Base-by-base conservation (phyloP, 2,797 vertebrate species). In the Poecilia wingei region DNA sequence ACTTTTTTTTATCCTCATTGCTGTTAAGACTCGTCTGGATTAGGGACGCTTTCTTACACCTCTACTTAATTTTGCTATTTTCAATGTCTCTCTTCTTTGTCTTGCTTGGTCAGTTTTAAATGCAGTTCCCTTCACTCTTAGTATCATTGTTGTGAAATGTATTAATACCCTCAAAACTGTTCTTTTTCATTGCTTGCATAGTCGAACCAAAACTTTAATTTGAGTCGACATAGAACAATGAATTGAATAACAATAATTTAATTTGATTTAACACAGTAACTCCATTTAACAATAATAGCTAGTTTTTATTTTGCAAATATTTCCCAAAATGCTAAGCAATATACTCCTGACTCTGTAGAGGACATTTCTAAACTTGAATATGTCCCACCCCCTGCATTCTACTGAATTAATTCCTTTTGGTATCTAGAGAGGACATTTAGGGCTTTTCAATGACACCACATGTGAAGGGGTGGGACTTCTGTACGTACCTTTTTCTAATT, bases 21-120 rank as follows among this genome's bases (percentile, higher is more conserved):
- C 84, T 70, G 3, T 64, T 64, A 4, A 53, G 43, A 72, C 20
- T 57, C 33, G 18, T 79, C 5, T 74, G 49, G 57, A 75, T 74
- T 75, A 39, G 22, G 18, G 76, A 45, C 20, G 41, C 16, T 20
- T 33, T n/a, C 20, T 71, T 45, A 22, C n/a, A 25, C 8, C 14
- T 16, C 22, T 8, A 13, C n/a, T 61, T 84, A 5, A 1, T 72
- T 45, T 74, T 36, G 5, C 33, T 45, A 18, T 0, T 33, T 33
- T 28, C 46, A 66, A 18, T 53, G 9, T 5, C 10, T n/a, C 5
- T 59, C 53, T 28, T n/a, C 43, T 18, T 77, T 74, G 14, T 12
- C 25, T 46, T 46, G 51, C 33, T 22, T n/a, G 41, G 14, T 18
- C 45, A 22, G 22, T 6, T 51, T 51, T 16, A 0, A 74, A 69